Conservation (phyloP, 2,113 vertebrate genomes). For the Rhinoptilus africanus region DNA sequence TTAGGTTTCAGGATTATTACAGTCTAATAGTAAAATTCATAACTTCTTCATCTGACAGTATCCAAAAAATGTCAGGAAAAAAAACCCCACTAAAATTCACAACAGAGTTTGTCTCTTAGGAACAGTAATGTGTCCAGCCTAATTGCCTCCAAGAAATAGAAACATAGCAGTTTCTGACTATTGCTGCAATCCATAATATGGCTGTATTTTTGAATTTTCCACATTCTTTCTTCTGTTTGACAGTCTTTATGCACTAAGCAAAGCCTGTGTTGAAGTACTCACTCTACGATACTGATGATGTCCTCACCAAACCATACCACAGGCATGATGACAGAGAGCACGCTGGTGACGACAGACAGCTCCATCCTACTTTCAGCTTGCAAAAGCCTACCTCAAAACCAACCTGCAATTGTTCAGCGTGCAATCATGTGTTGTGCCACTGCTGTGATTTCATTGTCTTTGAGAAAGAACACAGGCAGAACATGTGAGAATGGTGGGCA, state of each 20-base stretch:
- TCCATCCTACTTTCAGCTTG: not conserved
- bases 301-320: not conserved
- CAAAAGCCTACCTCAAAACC: not conserved
- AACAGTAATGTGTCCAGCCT: not conserved
- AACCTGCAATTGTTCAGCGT: not conserved
- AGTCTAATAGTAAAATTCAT: not conserved
- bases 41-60: not conserved
- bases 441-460: not conserved
- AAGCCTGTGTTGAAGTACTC: not conserved
- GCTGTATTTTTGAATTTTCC: not conserved
- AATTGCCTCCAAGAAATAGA: not conserved
- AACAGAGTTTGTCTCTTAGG: not conserved
- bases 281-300: not conserved
- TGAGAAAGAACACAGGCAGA: not conserved
- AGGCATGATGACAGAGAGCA: not conserved
- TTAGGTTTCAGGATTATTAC: not conserved
- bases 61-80: not conserved
- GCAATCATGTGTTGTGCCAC: not conserved
- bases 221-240: not conserved
- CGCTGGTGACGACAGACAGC: accelerated
- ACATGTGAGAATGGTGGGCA: not conserved
- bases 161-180: not conserved
- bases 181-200: not conserved
- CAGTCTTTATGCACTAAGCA: not conserved
- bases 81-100: not conserved